These are phyloP conservation scores for Musca domestica DNA, from an alignment of 1,140 invertebrate species.

Conservation along the genomic window DNA sequence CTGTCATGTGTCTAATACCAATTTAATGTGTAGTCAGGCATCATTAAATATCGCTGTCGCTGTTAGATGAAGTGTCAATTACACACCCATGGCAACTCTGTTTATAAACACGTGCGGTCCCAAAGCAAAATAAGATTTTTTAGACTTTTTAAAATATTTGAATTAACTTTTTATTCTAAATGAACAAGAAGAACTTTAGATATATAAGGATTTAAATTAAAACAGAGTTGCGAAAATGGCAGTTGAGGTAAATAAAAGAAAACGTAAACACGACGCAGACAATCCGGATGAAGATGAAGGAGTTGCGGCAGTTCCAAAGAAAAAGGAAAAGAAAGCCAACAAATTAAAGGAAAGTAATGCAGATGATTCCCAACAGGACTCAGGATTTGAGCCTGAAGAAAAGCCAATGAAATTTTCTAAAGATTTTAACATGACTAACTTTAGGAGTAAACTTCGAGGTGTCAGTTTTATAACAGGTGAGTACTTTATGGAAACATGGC, in stretches of 20 bases:
- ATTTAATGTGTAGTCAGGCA: too few species aligned
- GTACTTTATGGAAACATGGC: neutral
- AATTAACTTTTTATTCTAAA: too few species aligned
- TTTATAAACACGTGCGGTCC: neutral
- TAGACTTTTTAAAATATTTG: neutral
- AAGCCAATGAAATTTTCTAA: conserved; percentile 37
- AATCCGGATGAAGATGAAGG: conserved; percentile 29
- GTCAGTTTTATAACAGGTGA: conserved; percentile 48
- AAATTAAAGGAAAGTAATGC: conserved; percentile 14
- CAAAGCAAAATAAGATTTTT: neutral
- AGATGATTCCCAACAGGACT: conserved; percentile 30
- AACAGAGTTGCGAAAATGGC: conserved; percentile 32
- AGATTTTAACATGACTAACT: conserved; percentile 48
- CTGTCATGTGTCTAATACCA: too few species aligned
- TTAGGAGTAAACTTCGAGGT: conserved; percentile 40
- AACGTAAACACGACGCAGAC: conserved; percentile 36
- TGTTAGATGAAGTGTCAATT: too few species aligned
- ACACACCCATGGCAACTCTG: too few species aligned
- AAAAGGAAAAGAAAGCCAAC: conserved; percentile 33
- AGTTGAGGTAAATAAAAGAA: conserved; percentile 37
- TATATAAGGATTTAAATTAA: too few species aligned
- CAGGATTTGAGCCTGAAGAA: conserved; percentile 37
- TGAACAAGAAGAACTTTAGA: neutral
- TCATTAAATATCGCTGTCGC: too few species aligned
- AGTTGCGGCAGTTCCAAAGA: conserved; percentile 42